Conservation (phyloP, 2,888 invertebrate species). For the Rotaria socialis region DNA sequence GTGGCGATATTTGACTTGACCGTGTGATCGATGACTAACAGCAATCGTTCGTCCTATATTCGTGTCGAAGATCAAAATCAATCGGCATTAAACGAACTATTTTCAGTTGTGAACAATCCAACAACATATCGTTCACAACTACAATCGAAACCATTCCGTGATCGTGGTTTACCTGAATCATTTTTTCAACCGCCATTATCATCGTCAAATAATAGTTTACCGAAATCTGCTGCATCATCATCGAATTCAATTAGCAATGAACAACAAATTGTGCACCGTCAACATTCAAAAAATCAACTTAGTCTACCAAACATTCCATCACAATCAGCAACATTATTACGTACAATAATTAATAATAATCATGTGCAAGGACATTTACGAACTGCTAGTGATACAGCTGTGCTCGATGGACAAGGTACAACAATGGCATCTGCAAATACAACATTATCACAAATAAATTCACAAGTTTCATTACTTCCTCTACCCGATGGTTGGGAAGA, state of each 20-base stretch:
- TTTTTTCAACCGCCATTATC: constrained; percentile 31
- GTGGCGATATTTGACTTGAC: neutral
- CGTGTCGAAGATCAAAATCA: constrained; percentile 28
- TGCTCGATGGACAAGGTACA: constrained; percentile 7
- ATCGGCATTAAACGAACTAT: neutral
- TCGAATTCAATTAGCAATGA: neutral
- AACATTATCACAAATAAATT: constrained; percentile 9
- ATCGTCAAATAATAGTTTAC: neutral
- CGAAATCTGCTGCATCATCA: constrained; percentile 2
- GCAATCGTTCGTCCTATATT: constrained; percentile 24
- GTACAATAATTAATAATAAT: constrained; percentile 31
- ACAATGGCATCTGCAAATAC: neutral
- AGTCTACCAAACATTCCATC: constrained; percentile 35
- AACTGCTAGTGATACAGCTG: constrained; percentile 19
- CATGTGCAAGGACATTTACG: constrained; percentile 13
- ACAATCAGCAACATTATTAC: neutral
- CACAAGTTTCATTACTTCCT: constrained; percentile 47
- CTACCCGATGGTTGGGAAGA: constrained; percentile 53
- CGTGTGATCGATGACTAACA: constrained; percentile 8
- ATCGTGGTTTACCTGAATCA: constrained; percentile 14
- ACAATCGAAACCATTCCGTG: constrained; percentile 14
- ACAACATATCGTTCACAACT: neutral
- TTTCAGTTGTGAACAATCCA: constrained; percentile 3
- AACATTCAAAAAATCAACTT: constrained; percentile 22
- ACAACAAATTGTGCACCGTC: neutral